A percentile compares a stretch with the other conserved stretches of the same genome.
Evolutionary conservation across 2,888 invertebrate species (phyloP).

Genomic region (Drosophila paracracens): DNA sequence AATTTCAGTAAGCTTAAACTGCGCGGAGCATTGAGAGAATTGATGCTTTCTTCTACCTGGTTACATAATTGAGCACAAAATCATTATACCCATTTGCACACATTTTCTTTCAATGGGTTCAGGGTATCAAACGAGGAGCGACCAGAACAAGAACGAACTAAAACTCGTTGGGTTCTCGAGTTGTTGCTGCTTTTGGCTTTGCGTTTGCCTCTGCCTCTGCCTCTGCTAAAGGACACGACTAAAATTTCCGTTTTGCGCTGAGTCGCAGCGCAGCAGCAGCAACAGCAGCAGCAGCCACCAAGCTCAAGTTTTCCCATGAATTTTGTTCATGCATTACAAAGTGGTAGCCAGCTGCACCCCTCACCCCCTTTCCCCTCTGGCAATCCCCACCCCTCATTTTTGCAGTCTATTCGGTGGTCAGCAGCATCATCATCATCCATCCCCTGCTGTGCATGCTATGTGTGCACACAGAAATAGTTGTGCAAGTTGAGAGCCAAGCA

Average conservation of each 20-base stretch:
- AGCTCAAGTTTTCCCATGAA: conserved; percentile 79
- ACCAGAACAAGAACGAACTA: conserved; percentile 26
- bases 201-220: conserved; percentile 23
- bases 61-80: not conserved
- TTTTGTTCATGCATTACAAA: conserved; percentile 77
- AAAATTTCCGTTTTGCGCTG: conserved; percentile 69
- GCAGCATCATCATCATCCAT: conserved; percentile 5
- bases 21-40: not conserved
- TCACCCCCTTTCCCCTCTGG: not conserved
- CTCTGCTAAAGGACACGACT: conserved; percentile 75
- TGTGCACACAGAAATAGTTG: conserved; percentile 71
- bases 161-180: conserved; percentile 36
- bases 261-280: conserved; percentile 24
- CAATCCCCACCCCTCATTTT: not conserved
- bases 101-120: not conserved
- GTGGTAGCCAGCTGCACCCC: conserved; percentile 33
- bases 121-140: conserved; percentile 35
- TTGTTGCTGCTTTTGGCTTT: conserved; percentile 26
- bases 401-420: conserved; percentile 13
- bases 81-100: not conserved
- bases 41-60: not conserved
- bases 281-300: conserved; percentile 16
- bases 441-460: conserved; percentile 1
- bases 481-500: conserved; percentile 56
- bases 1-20: not conserved